Percentiles rank a stretch among this genome's conserved stretches.
Conservation (phyloP, 1,140 invertebrate genomes). For the Drosophila malerkotliana region DNA sequence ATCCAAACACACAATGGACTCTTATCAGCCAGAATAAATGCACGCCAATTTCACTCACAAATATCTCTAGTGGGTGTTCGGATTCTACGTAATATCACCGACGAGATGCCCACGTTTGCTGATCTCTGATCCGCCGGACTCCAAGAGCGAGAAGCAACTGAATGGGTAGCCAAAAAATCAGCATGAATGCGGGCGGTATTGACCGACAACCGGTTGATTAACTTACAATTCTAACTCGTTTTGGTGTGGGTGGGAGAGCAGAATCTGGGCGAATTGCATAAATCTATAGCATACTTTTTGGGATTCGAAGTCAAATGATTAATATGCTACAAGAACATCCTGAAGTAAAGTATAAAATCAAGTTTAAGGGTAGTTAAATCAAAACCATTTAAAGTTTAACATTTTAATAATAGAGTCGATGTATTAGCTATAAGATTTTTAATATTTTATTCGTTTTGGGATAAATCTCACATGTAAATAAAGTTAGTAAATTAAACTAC, state of each 20-base stretch:
- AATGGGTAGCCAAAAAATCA: neutral
- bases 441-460: too few relatives aligned
- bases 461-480: too few relatives aligned
- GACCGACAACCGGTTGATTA: slow-evolving; percentile 2
- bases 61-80: neutral
- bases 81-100: neutral
- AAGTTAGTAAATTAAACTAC: too few relatives aligned
- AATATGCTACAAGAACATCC: neutral
- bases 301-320: neutral
- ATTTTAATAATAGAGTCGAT: too few relatives aligned
- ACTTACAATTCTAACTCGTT: slow-evolving; percentile 10
- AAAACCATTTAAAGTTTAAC: neutral
- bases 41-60: slow-evolving; percentile 22
- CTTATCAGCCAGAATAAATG: slow-evolving; percentile 21
- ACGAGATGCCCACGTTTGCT: neutral
- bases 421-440: too few relatives aligned
- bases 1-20: slow-evolving; percentile 8
- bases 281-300: neutral
- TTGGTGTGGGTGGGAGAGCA: slow-evolving; percentile 22
- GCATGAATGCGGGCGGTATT: neutral
- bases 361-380: neutral
- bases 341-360: neutral
- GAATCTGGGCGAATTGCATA: neutral
- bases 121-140: slow-evolving; percentile 8
- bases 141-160: slow-evolving; percentile 24